phyloP scores from a whole-genome alignment of 2,888 invertebrate species.

The Mellilla xanthometata region DNA sequence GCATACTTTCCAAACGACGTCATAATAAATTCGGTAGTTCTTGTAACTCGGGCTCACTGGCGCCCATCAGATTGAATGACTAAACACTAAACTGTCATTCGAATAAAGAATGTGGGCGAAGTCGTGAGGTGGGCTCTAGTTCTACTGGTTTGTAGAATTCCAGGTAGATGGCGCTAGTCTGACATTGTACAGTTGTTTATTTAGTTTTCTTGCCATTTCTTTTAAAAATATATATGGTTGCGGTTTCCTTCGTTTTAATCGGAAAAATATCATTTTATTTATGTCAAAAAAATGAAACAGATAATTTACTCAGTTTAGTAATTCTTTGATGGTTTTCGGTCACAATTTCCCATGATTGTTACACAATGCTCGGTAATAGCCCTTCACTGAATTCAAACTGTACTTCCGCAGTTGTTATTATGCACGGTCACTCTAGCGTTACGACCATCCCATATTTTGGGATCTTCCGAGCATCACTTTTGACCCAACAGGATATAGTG shows the following conservation, averaged over 20 bases:
- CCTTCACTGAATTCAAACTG: slow-evolving; percentile 48
- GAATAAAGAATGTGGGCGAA: slow-evolving; percentile 6
- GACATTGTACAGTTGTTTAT: slow-evolving; percentile 1
- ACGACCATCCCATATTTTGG: slow-evolving; percentile 66
- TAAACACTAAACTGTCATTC: slow-evolving; percentile 28
- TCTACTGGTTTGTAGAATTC: slow-evolving; percentile 17
- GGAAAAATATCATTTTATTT: no score
- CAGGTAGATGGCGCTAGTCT: slow-evolving; percentile 50
- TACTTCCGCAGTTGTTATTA: slow-evolving; percentile 66
- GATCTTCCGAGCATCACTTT: slow-evolving; percentile 52
- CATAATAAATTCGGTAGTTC: slow-evolving; percentile 62
- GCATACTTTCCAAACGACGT: slow-evolving; percentile 75
- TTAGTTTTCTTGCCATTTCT: neutral
- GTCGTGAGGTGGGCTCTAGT: neutral
- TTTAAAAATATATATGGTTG: no score
- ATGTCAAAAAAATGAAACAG: no score
- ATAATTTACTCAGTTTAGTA: neutral
- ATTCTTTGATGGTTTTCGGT: slow-evolving; percentile 14
- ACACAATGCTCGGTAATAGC: slow-evolving; percentile 44
- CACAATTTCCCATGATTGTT: slow-evolving; percentile 41
- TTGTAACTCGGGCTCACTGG: slow-evolving; percentile 35
- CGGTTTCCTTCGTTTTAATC: no score
- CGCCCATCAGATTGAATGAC: slow-evolving; percentile 33
- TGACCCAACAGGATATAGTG: slow-evolving; percentile 63
- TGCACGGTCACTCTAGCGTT: slow-evolving; percentile 63